These are phyloP conservation scores for Xanthorhoe designata DNA, from an alignment of 2,888 invertebrate species.

Conservation along the genomic window DNA sequence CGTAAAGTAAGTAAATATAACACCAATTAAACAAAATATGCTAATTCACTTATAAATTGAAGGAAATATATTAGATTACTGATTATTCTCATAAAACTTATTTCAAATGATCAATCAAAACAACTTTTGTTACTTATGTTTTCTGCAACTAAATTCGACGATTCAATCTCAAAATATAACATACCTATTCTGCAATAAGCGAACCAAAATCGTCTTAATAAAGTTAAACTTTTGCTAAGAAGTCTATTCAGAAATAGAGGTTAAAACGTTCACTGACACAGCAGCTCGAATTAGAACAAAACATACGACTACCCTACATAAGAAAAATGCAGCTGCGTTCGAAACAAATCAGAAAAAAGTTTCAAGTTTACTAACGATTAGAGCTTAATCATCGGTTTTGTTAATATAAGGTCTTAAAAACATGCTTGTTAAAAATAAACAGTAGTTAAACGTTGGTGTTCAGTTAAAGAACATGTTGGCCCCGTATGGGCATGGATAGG, in stretches of 20 bases:
- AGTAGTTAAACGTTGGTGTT: background rate
- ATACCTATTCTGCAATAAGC: constrained; percentile 5
- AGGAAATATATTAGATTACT: too few relatives aligned
- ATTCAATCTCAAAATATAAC: background rate
- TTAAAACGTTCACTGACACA: constrained; percentile 22
- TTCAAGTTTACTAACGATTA: constrained; percentile 4
- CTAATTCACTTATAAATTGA: too few relatives aligned
- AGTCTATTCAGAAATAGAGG: constrained; percentile 7
- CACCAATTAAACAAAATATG: too few relatives aligned
- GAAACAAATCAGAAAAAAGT: constrained; percentile 60
- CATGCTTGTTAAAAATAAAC: background rate
- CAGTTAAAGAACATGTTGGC: constrained; percentile 55
- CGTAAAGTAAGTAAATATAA: background rate
- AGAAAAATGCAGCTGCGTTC: constrained; percentile 66
- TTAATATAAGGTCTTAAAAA: background rate
- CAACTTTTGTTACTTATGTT: background rate
- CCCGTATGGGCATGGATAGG: constrained; percentile 31
- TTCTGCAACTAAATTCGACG: too few relatives aligned
- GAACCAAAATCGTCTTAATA: constrained; percentile 2
- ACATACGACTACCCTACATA: constrained; percentile 55
- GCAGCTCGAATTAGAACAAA: constrained; percentile 36
- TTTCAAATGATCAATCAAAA: too few relatives aligned
- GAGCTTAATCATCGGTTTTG: constrained; percentile 4
- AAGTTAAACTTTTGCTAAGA: constrained; percentile 3
- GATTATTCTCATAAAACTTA: too few relatives aligned